Evolutionary conservation across 2,888 invertebrate genomes (phyloP), one percentile per base, ranked within the genome.

Genomic region (Synanthedon vespiformis): DNA sequence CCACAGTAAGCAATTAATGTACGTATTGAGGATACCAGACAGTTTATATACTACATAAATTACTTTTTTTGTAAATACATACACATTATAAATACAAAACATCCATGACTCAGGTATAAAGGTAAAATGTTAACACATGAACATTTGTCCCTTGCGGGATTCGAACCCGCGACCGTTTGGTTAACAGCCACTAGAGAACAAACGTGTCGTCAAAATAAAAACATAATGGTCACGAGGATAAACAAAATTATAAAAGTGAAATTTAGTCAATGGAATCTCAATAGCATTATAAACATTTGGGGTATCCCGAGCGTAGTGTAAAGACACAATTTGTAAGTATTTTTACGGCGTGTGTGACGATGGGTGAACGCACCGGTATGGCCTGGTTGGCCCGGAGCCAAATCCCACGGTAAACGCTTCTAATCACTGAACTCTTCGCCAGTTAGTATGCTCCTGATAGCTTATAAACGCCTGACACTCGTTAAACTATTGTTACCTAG

Each of bases 361-460:
- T 67, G 74, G 84, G 83, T 87, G 82, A 86, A 87, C 79, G 87
- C 74, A 80, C 85, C 72, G 70, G 60, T 64, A 67, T 84, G 86
- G 72, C 86, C 84, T 72, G 84, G 68, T 85, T 86, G 86, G 86
- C 82, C 56, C 71, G 61, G 53, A 62, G 84, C 87, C 87, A 87
- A 72, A 75, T 80, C 83, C 78, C 83, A 83, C 84, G 81, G 77
- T 77, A 72, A 74, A 79, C 78, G 79, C 74, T 74, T 73, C 84
- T 84, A 82, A 84, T 85, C 85, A 79, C 75, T 71, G 65, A 65
- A 72, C 74, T 70, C 74, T 71, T 71, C 68, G 68, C 73, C 71
- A 70, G 75, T 77, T 78, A 76, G 75, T 76, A 76, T 74, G 72
- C 82, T 80, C 72, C 74, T 78, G 73, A 76, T 74, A 68, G 71